phyloP scores from a whole-genome alignment of 1,140 invertebrate genomes.

The Drosophila kohkoa region DNA sequence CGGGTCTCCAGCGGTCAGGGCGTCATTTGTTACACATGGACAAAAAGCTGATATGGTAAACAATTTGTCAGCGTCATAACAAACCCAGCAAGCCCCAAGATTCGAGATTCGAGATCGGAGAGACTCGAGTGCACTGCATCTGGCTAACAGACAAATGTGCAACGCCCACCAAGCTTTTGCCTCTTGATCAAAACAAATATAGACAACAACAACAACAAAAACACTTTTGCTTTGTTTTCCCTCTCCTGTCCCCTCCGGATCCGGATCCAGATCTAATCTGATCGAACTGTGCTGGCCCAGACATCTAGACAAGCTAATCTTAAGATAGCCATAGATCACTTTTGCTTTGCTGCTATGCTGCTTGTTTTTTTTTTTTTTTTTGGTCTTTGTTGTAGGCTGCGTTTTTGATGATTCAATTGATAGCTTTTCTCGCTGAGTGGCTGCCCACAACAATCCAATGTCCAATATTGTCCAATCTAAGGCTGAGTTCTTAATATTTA shows the following conservation, averaged over 20 bases:
- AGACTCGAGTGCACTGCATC: slow-evolving; percentile 12
- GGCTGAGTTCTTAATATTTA: background rate
- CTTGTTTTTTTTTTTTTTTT: too few species aligned
- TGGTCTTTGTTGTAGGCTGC: slow-evolving; percentile 2
- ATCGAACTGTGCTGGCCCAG: slow-evolving; percentile 22
- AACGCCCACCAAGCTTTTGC: slow-evolving; percentile 41
- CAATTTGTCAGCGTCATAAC: slow-evolving; percentile 79
- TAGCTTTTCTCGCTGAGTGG: background rate
- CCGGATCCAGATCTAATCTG: background rate
- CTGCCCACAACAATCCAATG: background rate
- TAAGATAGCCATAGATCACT: slow-evolving; percentile 43
- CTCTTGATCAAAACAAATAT: slow-evolving; percentile 39
- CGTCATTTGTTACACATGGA: slow-evolving; percentile 77
- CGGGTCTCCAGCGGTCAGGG: slow-evolving; percentile 45
- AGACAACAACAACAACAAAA: slow-evolving; percentile 7
- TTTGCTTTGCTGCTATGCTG: background rate
- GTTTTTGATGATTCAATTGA: slow-evolving; percentile 7
- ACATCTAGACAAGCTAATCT: slow-evolving; percentile 45
- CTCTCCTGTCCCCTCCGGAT: background rate
- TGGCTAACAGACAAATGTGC: slow-evolving; percentile 23
- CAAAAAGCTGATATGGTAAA: slow-evolving; percentile 76
- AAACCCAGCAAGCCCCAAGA: slow-evolving; percentile 26
- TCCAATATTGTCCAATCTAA: slow-evolving; percentile 6
- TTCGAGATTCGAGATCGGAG: background rate
- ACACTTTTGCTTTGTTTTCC: slow-evolving; percentile 18